Evolutionary conservation across 2,797 vertebrate genomes (phyloP), one percentile per base, ranked within the genome.

Genomic region (Naso thynnoides): DNA sequence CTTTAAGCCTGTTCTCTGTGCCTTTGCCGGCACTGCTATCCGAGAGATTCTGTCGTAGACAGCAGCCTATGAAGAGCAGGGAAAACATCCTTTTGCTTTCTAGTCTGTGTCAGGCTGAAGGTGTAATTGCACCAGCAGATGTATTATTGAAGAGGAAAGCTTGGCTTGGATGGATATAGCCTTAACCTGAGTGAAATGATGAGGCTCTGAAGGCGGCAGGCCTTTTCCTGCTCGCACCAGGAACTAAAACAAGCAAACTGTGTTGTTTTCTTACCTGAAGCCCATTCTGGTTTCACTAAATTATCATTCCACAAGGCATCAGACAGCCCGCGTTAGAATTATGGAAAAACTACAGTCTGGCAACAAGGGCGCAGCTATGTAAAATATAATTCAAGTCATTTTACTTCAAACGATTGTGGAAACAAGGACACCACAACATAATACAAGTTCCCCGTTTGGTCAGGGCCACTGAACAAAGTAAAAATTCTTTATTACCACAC

Each of bases 141-240:
- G 83, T 83, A 84, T 91, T 88, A 91, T 90, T 92, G 83, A 90
- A 49, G 52, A 71, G 61, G 54, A 83, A 84, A 82, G 78, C 81
- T 69, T 42, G 47, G 66, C 42, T 14, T 62, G 52, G 52, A 83
- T 71, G 75, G 50, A 84, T 79, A 49, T 36, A 69, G 70, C 64
- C 58, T 56, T 53, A 77, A 84, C 38, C 69, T 13, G 50, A 50
- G 60, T 45, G 72, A 70, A 60, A 77, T 81, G 27, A 66, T 45
- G 60, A 76, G 65, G 67, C 75, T 68, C 69, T 57, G 31, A 67
- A 73, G 52, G 63, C 66, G 61, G 27, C 36, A 26, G 64, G 70
- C 58, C 68, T 31, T 24, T 78, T 54, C 19, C 31, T 39, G 56
- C 68, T 47, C 69, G 48, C 50, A 54, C 41, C 16, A 14, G 47